Percentiles rank a stretch among this genome's conserved stretches.
These are phyloP conservation scores for Perca fluviatilis DNA, from an alignment of 2,113 vertebrate genomes.

Conservation along the genomic window DNA sequence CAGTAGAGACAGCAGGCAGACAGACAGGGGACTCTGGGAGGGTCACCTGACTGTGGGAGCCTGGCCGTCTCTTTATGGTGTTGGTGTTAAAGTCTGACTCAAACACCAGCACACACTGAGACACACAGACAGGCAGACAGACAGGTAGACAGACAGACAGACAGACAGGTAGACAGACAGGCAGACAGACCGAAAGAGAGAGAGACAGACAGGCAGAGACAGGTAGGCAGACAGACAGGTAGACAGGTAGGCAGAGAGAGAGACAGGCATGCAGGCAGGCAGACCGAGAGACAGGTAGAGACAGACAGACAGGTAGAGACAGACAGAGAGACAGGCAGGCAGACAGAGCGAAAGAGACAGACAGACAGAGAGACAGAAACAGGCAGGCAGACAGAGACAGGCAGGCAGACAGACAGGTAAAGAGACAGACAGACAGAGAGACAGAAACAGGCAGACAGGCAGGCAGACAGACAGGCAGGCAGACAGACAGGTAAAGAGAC, in stretches of 20 bases:
- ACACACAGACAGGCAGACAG: constrained; percentile 59
- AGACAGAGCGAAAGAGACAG: constrained; percentile 69
- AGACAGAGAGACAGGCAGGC: too few species aligned
- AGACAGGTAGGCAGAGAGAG: too few species aligned
- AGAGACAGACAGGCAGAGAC: background rate
- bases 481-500: background rate
- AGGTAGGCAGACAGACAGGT: too few species aligned
- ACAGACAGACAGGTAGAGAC: too few species aligned
- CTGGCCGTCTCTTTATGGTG: constrained; percentile 87
- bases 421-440: background rate
- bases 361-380: constrained; percentile 43
- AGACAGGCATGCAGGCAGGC: too few species aligned
- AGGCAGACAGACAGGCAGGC: too few species aligned
- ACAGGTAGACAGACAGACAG: background rate
- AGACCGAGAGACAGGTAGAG: background rate
- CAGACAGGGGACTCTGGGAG: too few species aligned
- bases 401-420: background rate
- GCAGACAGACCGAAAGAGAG: background rate
- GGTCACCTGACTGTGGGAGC: constrained; percentile 70
- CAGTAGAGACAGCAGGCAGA: too few species aligned
- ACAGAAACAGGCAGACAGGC: too few species aligned
- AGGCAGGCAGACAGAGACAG: constrained; percentile 25
- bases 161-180: background rate
- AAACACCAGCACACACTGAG: constrained; percentile 86
- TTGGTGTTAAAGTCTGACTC: constrained; percentile 87